Conservation (phyloP, 2,888 invertebrate species). For the Drosophila anceps region DNA sequence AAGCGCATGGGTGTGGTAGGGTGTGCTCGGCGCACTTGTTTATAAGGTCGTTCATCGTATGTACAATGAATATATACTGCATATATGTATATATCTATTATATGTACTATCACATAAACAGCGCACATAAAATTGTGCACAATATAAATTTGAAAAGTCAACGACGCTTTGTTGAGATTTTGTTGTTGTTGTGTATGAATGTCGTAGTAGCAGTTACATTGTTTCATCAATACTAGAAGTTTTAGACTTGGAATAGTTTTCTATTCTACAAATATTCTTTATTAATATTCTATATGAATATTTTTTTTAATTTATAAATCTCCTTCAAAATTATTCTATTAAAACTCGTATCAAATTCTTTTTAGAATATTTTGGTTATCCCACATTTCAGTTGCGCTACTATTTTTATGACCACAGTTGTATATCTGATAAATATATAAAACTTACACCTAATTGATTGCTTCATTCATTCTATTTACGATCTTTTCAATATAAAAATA, state of each 20-base stretch:
- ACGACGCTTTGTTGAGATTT: constrained; percentile 45
- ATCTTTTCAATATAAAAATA: too few species aligned
- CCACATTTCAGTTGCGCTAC: too few species aligned
- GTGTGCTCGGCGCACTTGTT: constrained; percentile 57
- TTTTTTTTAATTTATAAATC: too few species aligned
- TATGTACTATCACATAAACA: constrained; percentile 46
- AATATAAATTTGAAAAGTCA: constrained; percentile 73
- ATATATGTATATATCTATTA: constrained; percentile 12
- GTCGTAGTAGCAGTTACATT: too few species aligned
- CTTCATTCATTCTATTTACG: too few species aligned
- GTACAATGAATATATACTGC: constrained; percentile 33
- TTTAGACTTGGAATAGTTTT: neutral
- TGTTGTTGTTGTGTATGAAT: constrained; percentile 18
- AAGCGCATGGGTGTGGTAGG: constrained; percentile 8
- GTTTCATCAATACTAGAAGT: neutral
- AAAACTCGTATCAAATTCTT: too few species aligned
- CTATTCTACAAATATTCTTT: neutral
- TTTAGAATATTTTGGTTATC: too few species aligned
- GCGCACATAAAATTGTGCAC: constrained; percentile 60
- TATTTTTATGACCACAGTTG: too few species aligned
- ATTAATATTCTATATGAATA: too few species aligned
- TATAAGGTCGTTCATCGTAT: constrained; percentile 77
- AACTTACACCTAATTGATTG: too few species aligned
- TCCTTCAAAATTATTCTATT: too few species aligned
- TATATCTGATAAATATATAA: neutral